Base-by-base conservation (phyloP, 2,797 vertebrate genomes). In the Gallinago solitaria region DNA sequence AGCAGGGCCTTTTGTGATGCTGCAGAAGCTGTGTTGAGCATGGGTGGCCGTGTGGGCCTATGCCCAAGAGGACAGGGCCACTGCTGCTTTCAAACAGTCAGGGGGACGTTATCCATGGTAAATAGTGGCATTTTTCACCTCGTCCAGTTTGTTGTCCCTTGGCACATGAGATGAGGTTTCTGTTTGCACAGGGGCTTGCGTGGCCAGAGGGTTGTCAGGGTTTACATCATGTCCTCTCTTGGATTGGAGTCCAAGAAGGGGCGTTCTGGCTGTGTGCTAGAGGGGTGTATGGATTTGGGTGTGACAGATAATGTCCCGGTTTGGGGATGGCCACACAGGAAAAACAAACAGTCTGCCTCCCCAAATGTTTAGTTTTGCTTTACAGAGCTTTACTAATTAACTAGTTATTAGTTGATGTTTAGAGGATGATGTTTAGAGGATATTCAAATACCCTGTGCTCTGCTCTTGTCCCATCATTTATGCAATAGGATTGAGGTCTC, bases 401-500 rank as follows among this genome's bases (percentile, higher is more conserved):
- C 63, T 76, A 17, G 1, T 51, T 94, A 91, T 63, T 39, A 39
- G 18, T 79, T 90, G 79, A 35, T 83, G 37, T 80, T 95, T 89
- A 86, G 61, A 75, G 59, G 18, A 79, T 90, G 79, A 35, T 85
- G 37, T 80, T 95, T 89, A 83, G 61, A 75, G 59, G 35, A 56
- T 92, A 56, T 92, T 94, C 37, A 91, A 71, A 78, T 83, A 76
- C 24, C 15, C 43, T 81, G 43, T 60, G 74, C 54, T 91, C 65
- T 91, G 37, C 71, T 90, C 11, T 12, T 71, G 39, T 71, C 21
- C 78, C 57, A 45, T 93, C 56, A 83, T 94, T 90, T 95, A 83
- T 92, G 89, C 48, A 67, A 1, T 13, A 81, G 56, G 68, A 87
- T 16, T 0, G 6, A 77, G 60, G 56, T 63, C 83, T 94, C 81